Evolutionary conservation across 23 tunicate genomes (phyloP), one percentile per base, ranked within the genome.

Genomic region (Clavelina lepadiformis): DNA sequence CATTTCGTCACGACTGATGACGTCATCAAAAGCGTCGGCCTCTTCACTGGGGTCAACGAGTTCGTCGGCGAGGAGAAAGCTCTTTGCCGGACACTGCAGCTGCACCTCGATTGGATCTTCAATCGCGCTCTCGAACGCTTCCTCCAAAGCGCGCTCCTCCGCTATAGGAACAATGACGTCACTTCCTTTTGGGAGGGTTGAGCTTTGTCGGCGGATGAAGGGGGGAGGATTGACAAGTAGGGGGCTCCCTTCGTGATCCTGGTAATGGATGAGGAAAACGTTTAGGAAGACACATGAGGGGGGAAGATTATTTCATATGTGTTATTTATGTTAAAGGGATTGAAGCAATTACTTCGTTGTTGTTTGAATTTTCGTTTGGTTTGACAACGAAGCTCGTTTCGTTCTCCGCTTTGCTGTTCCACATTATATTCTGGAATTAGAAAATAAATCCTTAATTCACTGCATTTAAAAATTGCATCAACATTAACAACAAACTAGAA

Each of bases 101-200:
- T 68, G 73, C 8, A 28, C 37, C 65, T 31, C 36, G 23, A 74
- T 36, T 21, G 38, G 78, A 22, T 31, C 31, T 45, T 86, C 95
- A n/a, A 78, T 22, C 22, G 85, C 95, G 26, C 31, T 56, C 67
- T 78, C 80, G 36, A 86, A 76, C 21, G 63, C 85, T 13, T 50
- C 66, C 35, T 86, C 95, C 57, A 63, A 28, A 13, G 74, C 81
- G 21, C 58, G 62, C 22, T 70, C 78, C 38, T 76, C 73, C 38
- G 54, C 66, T 54, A 76, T 76, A 21, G 83, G 72, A 7, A 70
- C 61, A 13, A 50, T 84, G 50, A 59, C 49, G 59, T 78, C 84
- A 68, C 28, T 61, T 35, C 60, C 60, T 8, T 31, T 32, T 57
- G 38, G 18, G 61, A 62, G 49, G 55, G 35, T 38, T 15, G 62